Base-by-base conservation (phyloP, 2,113 vertebrate genomes). In the Puntigrus tetrazona region DNA sequence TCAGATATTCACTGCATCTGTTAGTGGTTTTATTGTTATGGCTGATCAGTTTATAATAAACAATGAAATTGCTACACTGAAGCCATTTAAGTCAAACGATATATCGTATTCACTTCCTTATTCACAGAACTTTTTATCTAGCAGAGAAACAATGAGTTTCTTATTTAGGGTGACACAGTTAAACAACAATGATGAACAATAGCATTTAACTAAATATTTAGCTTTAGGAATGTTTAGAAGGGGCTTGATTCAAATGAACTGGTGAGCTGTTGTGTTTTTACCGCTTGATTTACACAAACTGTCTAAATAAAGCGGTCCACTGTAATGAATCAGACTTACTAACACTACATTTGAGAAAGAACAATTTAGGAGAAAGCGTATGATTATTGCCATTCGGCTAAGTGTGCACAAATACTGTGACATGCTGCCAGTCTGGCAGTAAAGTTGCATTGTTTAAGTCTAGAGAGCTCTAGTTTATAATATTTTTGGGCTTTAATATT, bases 381-480 rank as follows among this genome's bases (percentile, higher is more conserved):
- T 63, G 61, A 63, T 63, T 63, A 63, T 63, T 16, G 27, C 61
- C 14, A 63, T 16, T 63, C 13, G 27, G 27, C 61, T 63, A 34
- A 65, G 29, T 67, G 63, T 67, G 63, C 63, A 34, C 63, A 67
- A 67, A 67, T 20, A 67, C 29, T 34, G 61, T 65, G 63, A 65
- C 27, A 31, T 67, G 7, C 63, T 34, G 63, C 63, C 63, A 67
- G 34, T 67, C 63, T 18, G 61, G 16, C 8, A 34, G 61, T 18
- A 7, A 65, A 34, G 31, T 65, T 65, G 29, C 31, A 14, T 20
- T 31, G 29, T 67, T 34, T 52, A 52, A 52, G 50, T 52, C 16
- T 52, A 52, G 1, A 34, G 63, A 67, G 63, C 63, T 67, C 63
- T 22, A 67, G 29, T 67, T 34, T 67, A 18, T 67, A 34, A 0